Conservation (phyloP, 2,113 vertebrate species). For the Baryphthengus martii region DNA sequence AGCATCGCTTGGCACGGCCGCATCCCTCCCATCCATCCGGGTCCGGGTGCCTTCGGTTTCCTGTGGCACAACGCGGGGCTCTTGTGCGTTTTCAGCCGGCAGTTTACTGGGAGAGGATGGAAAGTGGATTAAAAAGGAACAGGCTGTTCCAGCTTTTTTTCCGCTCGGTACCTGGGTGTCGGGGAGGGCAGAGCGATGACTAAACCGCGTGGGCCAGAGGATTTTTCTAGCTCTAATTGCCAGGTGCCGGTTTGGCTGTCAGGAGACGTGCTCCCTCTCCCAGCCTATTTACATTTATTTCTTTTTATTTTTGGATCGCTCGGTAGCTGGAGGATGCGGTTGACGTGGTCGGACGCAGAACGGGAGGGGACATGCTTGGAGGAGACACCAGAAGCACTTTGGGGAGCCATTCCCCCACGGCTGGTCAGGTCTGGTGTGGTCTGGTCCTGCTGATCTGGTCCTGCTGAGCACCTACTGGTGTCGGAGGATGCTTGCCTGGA, state of each 20-base stretch:
- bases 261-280: neutral
- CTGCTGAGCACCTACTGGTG: neutral
- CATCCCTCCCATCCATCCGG: neutral
- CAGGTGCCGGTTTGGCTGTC: neutral
- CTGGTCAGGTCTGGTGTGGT: neutral
- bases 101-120: neutral
- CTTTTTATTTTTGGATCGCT: neutral
- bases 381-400: neutral
- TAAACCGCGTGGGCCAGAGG: neutral
- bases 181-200: neutral
- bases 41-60: neutral
- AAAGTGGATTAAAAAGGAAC: neutral
- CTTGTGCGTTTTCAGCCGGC: neutral
- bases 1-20: neutral
- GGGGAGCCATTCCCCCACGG: neutral
- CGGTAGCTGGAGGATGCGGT: neutral
- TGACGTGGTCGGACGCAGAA: fast-evolving
- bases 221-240: neutral
- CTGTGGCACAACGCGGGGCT: neutral
- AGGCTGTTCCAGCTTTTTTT: neutral
- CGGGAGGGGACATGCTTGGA: neutral
- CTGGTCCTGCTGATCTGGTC: neutral
- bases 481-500: neutral
- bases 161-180: neutral
- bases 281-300: neutral